phyloP scores from a whole-genome alignment of 1,140 invertebrate genomes.

The Plectrocnemia conspersa region DNA sequence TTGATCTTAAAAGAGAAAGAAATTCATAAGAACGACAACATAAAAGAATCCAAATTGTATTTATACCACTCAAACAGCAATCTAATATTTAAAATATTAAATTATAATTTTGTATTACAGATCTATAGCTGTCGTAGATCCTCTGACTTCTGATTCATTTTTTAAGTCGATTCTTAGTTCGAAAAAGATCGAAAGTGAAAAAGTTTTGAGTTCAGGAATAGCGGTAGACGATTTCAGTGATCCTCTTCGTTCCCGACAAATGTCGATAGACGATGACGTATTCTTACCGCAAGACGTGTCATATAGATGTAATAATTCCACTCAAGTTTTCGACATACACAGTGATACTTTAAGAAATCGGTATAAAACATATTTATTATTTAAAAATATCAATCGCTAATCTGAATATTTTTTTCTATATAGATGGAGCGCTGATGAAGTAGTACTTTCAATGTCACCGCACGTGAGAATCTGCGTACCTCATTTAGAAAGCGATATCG shows the following conservation, averaged over 20 bases:
- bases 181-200: conserved; percentile 44
- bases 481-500: conserved; percentile 81
- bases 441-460: conserved; percentile 75
- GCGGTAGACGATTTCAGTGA: conserved; percentile 65
- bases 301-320: not conserved
- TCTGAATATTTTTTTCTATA: not conserved
- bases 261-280: conserved; percentile 55
- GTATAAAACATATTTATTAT: conserved; percentile 13
- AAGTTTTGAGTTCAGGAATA: conserved; percentile 46
- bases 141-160: conserved; percentile 12
- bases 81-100: conserved; percentile 1
- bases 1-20: not conserved
- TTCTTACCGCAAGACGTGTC: conserved; percentile 41
- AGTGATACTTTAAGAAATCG: conserved; percentile 28
- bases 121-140: conserved; percentile 23
- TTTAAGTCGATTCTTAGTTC: conserved; percentile 14
- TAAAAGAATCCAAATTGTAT: conserved; percentile 15
- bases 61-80: not conserved
- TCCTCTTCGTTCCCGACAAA: conserved; percentile 65
- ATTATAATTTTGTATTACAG: conserved; percentile 16
- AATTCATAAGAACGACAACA: not conserved
- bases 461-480: conserved; percentile 81
- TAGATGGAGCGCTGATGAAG: conserved; percentile 48
- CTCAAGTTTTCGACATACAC: conserved; percentile 17
- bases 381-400: not conserved